phyloP scores from a whole-genome alignment of 2,888 invertebrate genomes.

The Archips crataeganus region DNA sequence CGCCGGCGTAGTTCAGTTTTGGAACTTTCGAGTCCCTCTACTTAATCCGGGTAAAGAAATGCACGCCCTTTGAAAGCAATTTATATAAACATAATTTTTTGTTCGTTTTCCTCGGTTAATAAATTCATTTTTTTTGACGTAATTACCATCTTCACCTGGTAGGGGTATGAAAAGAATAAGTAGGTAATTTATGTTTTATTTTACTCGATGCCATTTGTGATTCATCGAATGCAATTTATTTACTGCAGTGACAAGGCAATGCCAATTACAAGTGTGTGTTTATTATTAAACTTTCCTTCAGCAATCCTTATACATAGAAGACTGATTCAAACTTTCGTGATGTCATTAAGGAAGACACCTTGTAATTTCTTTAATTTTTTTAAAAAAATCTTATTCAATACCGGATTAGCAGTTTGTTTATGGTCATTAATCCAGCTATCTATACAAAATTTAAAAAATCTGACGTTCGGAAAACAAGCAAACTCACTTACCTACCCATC shows the following conservation, averaged over 20 bases:
- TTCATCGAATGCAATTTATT: slow-evolving; percentile 52
- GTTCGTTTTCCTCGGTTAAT: slow-evolving; percentile 11
- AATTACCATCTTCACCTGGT: slow-evolving; percentile 24
- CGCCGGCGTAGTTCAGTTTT: slow-evolving; percentile 46
- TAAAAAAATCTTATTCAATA: not conserved
- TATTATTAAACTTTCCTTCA: slow-evolving; percentile 59
- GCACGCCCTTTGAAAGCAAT: slow-evolving; percentile 1
- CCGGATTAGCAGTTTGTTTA: no score
- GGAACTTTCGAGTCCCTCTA: slow-evolving; percentile 48
- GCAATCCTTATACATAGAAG: slow-evolving; percentile 55
- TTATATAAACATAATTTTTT: slow-evolving; percentile 5
- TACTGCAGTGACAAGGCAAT: slow-evolving; percentile 60
- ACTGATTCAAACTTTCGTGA: slow-evolving; percentile 53
- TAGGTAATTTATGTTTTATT: slow-evolving; percentile 21
- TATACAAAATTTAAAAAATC: no score
- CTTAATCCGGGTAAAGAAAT: slow-evolving; percentile 20
- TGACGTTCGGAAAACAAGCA: no score
- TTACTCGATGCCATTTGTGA: slow-evolving; percentile 49
- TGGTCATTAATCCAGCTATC: no score
- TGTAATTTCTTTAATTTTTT: not conserved
- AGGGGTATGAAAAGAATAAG: slow-evolving; percentile 11
- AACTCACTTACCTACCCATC: no score
- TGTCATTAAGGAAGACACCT: not conserved
- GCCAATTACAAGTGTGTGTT: slow-evolving; percentile 57
- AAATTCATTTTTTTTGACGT: slow-evolving; percentile 20